Conservation (phyloP, 2,797 vertebrate species). For the Enteromius radiatus region DNA sequence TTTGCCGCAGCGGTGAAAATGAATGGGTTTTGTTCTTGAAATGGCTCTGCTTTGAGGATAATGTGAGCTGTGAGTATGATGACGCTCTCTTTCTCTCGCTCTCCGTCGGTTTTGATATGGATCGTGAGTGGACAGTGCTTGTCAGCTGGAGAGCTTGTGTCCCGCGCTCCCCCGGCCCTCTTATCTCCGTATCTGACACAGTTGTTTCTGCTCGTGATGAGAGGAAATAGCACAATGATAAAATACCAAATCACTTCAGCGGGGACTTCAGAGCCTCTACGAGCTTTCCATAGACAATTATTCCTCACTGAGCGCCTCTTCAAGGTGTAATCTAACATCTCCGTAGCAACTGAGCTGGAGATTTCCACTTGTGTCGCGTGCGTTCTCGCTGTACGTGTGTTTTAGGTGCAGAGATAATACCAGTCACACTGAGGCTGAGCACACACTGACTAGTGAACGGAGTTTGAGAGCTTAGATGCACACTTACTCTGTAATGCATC, state of each 20-base stretch:
- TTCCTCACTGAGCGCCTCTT: slow-evolving; percentile 59
- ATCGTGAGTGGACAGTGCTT: slow-evolving; percentile 63
- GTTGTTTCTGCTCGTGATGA: slow-evolving; percentile 64
- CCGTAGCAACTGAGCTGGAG: slow-evolving; percentile 49
- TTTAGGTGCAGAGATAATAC: slow-evolving; percentile 37
- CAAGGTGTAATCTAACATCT: slow-evolving; percentile 60
- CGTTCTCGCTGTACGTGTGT: slow-evolving; percentile 36
- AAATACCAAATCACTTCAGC: slow-evolving; percentile 68
- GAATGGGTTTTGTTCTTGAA: slow-evolving; percentile 38
- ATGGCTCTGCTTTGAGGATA: slow-evolving; percentile 23
- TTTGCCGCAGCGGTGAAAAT: not conserved
- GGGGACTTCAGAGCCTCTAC: slow-evolving; percentile 59
- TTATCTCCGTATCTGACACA: slow-evolving; percentile 65
- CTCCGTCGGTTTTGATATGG: slow-evolving; percentile 58
- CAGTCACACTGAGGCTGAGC: slow-evolving; percentile 17
- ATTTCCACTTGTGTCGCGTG: slow-evolving; percentile 47
- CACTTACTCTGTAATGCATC: not conserved
- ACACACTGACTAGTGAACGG: slow-evolving; percentile 15
- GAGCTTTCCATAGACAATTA: slow-evolving; percentile 61
- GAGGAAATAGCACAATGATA: slow-evolving; percentile 63
- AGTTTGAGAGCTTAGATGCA: not conserved
- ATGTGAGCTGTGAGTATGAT: slow-evolving; percentile 25
- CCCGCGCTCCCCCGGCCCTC: slow-evolving; percentile 51
- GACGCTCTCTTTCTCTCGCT: slow-evolving; percentile 28
- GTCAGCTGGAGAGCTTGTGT: slow-evolving; percentile 57